Evolutionary conservation across 2,113 vertebrate species (phyloP).

Genomic region (Nothobranchius furzeri): DNA sequence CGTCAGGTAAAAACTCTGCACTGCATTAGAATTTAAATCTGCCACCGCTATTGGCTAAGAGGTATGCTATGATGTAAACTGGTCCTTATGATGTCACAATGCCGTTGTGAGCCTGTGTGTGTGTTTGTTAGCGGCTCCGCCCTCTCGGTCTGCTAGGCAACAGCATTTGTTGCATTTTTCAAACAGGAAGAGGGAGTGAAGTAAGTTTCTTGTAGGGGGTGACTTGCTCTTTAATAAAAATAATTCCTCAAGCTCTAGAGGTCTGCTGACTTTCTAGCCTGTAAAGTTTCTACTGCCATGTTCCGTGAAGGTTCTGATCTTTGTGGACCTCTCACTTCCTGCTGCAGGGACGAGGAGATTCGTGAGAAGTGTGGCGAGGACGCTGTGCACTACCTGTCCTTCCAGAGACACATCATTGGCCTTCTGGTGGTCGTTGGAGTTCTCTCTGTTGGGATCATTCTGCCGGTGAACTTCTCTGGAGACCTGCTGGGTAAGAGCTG

Average conservation of each 20-base stretch:
- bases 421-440: conserved; percentile 92
- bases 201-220: no score
- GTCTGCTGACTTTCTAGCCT: background rate
- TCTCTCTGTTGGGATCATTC: conserved; percentile 92
- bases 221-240: background rate
- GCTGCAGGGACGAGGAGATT: conserved; percentile 92
- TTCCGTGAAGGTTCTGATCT: background rate
- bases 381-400: conserved; percentile 95
- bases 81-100: no score
- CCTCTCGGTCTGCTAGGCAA: no score
- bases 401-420: conserved; percentile 98
- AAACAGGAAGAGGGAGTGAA: no score
- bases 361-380: conserved; percentile 95
- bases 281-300: background rate
- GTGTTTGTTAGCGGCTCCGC: no score
- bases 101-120: no score
- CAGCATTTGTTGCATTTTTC: no score
- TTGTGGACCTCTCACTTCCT: background rate
- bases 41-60: no score
- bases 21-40: no score
- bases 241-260: background rate
- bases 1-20: no score
- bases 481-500: conserved; percentile 88
- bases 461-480: conserved; percentile 98
- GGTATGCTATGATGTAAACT: no score